Percentiles rank a stretch among this genome's conserved stretches.
Evolutionary conservation across 2,888 invertebrate species (phyloP).

Genomic region (Orthosia incerta): DNA sequence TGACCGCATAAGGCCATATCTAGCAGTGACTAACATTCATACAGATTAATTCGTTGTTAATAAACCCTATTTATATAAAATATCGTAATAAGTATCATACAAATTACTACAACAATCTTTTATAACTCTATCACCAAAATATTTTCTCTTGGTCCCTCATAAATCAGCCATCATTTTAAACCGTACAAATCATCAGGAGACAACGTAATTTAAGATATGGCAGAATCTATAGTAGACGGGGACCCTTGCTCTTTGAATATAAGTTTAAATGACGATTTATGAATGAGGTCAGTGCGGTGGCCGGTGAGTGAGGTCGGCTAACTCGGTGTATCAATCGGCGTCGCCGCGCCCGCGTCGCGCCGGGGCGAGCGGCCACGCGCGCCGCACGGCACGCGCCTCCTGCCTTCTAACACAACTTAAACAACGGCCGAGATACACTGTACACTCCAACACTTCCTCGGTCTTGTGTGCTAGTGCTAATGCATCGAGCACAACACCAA

Average conservation of each 20-base stretch:
- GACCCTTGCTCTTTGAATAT: constrained; percentile 83
- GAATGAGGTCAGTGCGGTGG: constrained; percentile 87
- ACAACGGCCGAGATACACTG: constrained; percentile 57
- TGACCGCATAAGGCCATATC: constrained; percentile 5
- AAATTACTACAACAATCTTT: constrained; percentile 15
- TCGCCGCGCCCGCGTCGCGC: constrained; percentile 14
- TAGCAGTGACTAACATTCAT: background rate
- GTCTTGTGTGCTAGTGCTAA: constrained; percentile 42
- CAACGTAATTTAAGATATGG: constrained; percentile 71
- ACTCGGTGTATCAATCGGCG: constrained; percentile 79
- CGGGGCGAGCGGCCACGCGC: constrained; percentile 74
- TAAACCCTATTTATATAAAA: constrained; percentile 8
- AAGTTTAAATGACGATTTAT: constrained; percentile 89
- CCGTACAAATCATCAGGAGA: constrained; percentile 45
- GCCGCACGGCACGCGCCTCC: constrained; percentile 74
- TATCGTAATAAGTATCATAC: constrained; percentile 2
- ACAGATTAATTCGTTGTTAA: background rate
- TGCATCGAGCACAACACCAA: constrained; percentile 23
- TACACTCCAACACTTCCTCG: constrained; percentile 57
- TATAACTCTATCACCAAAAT: constrained; percentile 31
- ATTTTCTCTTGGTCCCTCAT: constrained; percentile 13
- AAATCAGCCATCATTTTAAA: constrained; percentile 43
- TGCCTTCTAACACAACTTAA: constrained; percentile 56
- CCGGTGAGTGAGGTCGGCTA: constrained; percentile 80
- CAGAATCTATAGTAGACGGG: constrained; percentile 75